Percentiles rank a stretch among this genome's conserved stretches.
phyloP scores from a whole-genome alignment of 2,888 invertebrate species.

The Caenorhabditis afra region DNA sequence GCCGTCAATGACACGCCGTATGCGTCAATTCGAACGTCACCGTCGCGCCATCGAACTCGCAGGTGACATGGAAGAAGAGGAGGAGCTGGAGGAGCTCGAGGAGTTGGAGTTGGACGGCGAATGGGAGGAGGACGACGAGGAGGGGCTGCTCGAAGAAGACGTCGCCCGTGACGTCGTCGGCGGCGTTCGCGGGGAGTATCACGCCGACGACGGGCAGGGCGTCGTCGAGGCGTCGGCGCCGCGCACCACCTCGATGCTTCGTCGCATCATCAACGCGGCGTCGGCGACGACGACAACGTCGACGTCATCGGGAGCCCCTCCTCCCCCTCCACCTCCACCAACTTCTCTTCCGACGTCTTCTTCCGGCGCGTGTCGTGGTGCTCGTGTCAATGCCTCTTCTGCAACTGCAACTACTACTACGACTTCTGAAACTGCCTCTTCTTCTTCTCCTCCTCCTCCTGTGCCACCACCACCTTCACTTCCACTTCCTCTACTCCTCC shows the following conservation, averaged over 20 bases:
- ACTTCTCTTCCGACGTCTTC: conserved; percentile 33
- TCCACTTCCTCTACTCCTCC: conserved; percentile 52
- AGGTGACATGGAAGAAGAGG: conserved; percentile 72
- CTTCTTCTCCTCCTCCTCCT: conserved; percentile 7
- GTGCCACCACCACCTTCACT: conserved; percentile 9
- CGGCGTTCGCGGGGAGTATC: conserved; percentile 57
- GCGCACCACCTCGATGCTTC: conserved; percentile 55
- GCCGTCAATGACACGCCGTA: conserved; percentile 77
- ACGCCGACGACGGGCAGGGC: conserved; percentile 52
- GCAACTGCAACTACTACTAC: too few relatives aligned
- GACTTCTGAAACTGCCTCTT: not conserved
- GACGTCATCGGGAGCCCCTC: conserved; percentile 21
- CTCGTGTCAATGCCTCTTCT: conserved; percentile 44
- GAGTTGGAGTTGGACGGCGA: conserved; percentile 55
- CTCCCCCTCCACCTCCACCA: conserved; percentile 43
- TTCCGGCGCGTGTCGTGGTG: conserved; percentile 42
- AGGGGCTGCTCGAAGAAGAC: conserved; percentile 29
- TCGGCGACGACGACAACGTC: too few relatives aligned
- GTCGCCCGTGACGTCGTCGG: conserved; percentile 49
- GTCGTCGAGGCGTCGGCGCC: conserved; percentile 53
- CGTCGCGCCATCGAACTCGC: conserved; percentile 77
- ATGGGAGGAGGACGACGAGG: conserved; percentile 54
- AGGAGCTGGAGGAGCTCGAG: conserved; percentile 61
- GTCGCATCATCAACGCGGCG: conserved; percentile 55
- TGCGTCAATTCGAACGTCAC: conserved; percentile 78